phyloP scores from a whole-genome alignment of 1,140 invertebrate species.

The Apocrypta bakeri region DNA sequence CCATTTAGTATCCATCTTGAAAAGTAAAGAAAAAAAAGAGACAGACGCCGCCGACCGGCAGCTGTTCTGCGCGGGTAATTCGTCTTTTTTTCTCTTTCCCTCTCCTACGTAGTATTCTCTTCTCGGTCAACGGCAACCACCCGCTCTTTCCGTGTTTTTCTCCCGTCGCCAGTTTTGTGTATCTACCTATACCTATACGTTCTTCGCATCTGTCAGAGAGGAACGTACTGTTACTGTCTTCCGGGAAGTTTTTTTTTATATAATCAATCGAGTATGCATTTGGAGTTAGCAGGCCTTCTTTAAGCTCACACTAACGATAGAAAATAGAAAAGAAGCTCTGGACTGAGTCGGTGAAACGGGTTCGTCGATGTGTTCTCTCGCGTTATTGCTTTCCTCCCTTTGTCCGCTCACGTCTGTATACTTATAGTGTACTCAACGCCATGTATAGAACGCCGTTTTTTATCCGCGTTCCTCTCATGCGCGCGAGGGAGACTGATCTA shows the following conservation, averaged over 20 bases:
- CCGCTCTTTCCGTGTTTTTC: conserved; percentile 26
- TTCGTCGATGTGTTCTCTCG: conserved; percentile 2
- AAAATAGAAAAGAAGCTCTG: neutral
- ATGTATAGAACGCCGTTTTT: neutral
- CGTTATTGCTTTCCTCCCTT: conserved; percentile 34
- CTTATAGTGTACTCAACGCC: no score
- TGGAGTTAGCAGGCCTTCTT: neutral
- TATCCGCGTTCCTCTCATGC: neutral
- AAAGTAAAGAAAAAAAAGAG: neutral
- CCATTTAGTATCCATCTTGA: neutral
- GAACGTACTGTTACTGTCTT: neutral
- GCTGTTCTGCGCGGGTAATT: conserved; percentile 40
- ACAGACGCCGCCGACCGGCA: conserved; percentile 24
- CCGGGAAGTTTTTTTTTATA: neutral
- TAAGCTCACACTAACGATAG: neutral
- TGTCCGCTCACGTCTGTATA: neutral
- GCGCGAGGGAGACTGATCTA: neutral
- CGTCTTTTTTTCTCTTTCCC: conserved; percentile 54
- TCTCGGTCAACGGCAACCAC: conserved; percentile 37
- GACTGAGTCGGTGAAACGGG: neutral
- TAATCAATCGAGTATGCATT: neutral
- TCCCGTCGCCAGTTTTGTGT: conserved; percentile 14
- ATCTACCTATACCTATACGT: no score
- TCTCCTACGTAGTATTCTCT: no score
- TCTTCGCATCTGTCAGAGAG: conserved; percentile 13